Percentiles rank a stretch among this genome's conserved stretches.
Evolutionary conservation across 2,888 invertebrate species (phyloP).

Genomic region (Apamea anceps): DNA sequence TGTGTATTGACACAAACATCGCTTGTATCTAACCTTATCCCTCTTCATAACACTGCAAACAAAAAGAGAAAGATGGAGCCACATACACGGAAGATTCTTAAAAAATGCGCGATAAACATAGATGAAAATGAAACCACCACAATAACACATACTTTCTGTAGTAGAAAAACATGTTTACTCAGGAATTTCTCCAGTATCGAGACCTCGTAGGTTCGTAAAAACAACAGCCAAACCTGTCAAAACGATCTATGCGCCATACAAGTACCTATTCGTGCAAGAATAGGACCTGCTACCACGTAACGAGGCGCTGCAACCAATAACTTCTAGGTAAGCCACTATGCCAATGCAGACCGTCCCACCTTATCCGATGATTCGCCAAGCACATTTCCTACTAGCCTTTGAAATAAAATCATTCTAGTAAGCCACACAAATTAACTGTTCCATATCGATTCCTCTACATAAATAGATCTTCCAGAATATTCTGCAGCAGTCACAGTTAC

Average conservation of each 20-base stretch:
- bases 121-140: background rate
- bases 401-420: background rate
- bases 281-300: background rate
- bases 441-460: background rate
- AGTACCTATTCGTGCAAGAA: background rate
- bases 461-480: background rate
- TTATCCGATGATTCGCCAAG: background rate
- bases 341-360: background rate
- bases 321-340: background rate
- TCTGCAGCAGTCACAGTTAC: conserved; percentile 5
- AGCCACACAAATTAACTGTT: background rate
- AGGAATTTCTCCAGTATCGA: background rate
- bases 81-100: background rate
- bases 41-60: background rate
- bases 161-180: background rate
- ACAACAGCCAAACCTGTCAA: background rate
- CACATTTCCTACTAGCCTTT: background rate
- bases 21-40: background rate
- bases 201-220: background rate
- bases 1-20: conserved; percentile 1
- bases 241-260: background rate
- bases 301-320: background rate
- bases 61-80: conserved; percentile 33
- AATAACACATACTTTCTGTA: background rate
- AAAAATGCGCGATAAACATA: background rate